A percentile compares a stretch with the other conserved stretches of the same genome.
These are phyloP conservation scores for Sphaeramia orbicularis DNA, from an alignment of 2,797 vertebrate genomes.

Conservation along the genomic window DNA sequence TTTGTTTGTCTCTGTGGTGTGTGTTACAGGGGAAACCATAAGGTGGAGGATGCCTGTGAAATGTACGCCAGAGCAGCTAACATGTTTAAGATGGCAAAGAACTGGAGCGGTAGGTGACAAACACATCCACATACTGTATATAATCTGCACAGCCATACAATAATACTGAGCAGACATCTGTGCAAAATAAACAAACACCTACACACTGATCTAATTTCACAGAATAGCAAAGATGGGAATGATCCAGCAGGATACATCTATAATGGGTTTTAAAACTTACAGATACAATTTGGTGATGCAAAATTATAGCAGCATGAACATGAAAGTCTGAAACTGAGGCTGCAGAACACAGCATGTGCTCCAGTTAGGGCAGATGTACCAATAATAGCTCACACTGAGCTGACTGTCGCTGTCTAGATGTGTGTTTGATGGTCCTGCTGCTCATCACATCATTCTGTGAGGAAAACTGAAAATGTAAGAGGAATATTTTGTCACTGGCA, in stretches of 20 bases:
- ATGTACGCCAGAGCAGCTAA: constrained; percentile 99
- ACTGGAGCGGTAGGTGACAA: constrained; percentile 93
- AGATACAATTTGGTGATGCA: neutral
- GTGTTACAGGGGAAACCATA: constrained; percentile 91
- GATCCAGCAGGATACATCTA: neutral
- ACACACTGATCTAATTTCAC: constrained; percentile 16
- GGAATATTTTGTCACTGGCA: neutral
- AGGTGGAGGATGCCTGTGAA: constrained; percentile 97
- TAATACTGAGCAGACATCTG: neutral
- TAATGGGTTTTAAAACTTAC: neutral
- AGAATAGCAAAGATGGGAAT: constrained; percentile 3
- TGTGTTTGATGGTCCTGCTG: constrained; percentile 20
- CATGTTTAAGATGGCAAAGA: constrained; percentile 99
- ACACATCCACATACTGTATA: constrained; percentile 13
- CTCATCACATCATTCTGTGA: neutral
- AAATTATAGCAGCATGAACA: neutral
- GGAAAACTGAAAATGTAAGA: neutral
- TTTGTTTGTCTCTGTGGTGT: constrained; percentile 14
- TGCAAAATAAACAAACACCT: constrained; percentile 15
- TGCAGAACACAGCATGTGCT: constrained; percentile 31
- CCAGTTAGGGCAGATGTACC: constrained; percentile 6
- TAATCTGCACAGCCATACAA: neutral
- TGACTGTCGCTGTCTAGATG: constrained; percentile 18
- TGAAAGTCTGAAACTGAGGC: neutral
- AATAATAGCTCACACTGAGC: constrained; percentile 41